Base-by-base conservation (phyloP, 2,888 invertebrate species). In the Drosophila subsilvestris region DNA sequence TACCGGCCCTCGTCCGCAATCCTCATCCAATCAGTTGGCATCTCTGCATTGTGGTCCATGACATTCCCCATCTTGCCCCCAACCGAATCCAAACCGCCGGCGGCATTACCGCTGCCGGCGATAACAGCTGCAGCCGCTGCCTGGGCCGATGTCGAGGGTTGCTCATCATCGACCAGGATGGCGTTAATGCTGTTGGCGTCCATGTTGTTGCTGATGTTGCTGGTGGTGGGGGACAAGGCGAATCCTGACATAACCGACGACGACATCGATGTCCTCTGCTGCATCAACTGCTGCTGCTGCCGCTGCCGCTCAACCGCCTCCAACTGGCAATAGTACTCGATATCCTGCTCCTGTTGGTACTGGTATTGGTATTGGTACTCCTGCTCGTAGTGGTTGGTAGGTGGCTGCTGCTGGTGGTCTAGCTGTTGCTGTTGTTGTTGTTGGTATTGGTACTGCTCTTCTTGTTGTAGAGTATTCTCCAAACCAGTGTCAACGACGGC, bases 1-100 rank as follows among this genome's bases (percentile, higher is more conserved):
- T 91, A 92, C 93, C 92, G 91, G 93, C 94, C 94, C 94, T 93
- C 93, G 87, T 91, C 88, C 90, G 90, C 89, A 89, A 91, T 91
- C 88, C 88, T 88, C 89, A 91, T 91, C 92, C 92, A 91, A 89
- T 91, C 91, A 91, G 90, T 86, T 86, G 84, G 88, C 89, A 90
- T 88, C 89, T 91, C 91, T 83, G 90, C 85, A 76, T 83, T 87
- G 81, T 88, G 89, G 80, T 80, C 56, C 42, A 68, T 70, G 53
- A 44, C 71, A 20, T 54, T 69, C 51, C 49, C 53, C 63, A 45
- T 22, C 74, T 82, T 78, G 85, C 86, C 78, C 78, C 73, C 74
- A 78, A 76, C 75, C 12, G 50, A 12, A 5, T 32, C 43, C 4
- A 22, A 42, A 18, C 74, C 75, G 77, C 75, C 72, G 76, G 77